phyloP scores from a whole-genome alignment of 2,888 invertebrate genomes.

The Diarsia dahlii region DNA sequence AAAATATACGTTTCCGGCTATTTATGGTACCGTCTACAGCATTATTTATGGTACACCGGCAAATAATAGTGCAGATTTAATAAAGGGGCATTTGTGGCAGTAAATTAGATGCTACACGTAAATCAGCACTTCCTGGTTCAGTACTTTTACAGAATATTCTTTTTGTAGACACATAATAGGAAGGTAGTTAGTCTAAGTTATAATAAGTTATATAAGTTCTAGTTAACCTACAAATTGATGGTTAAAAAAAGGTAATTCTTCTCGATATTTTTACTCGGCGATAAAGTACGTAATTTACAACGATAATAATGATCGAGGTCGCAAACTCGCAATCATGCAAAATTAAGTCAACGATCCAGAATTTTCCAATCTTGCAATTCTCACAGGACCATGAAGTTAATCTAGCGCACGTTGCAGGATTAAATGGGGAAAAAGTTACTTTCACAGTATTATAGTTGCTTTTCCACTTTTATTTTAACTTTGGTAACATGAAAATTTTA shows the following conservation, averaged over 20 bases:
- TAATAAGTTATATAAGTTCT: background rate
- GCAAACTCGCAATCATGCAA: slow-evolving; percentile 42
- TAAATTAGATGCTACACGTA: slow-evolving; percentile 28
- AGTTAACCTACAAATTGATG: background rate
- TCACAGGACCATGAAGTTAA: slow-evolving; percentile 52
- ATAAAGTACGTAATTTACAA: slow-evolving; percentile 27
- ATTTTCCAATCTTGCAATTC: slow-evolving; percentile 51
- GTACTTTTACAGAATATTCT: slow-evolving; percentile 8
- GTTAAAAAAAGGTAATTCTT: background rate
- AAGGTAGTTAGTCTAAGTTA: background rate
- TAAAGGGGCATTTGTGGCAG: slow-evolving; percentile 33
- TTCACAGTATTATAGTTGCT: slow-evolving; percentile 44
- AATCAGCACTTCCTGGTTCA: slow-evolving; percentile 20
- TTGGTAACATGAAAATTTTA: slow-evolving; percentile 46
- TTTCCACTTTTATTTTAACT: slow-evolving; percentile 37
- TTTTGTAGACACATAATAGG: background rate
- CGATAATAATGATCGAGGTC: slow-evolving; percentile 44
- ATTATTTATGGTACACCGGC: slow-evolving; percentile 32
- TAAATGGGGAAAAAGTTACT: slow-evolving; percentile 38
- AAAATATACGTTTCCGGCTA: slow-evolving; percentile 51
- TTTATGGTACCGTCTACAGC: slow-evolving; percentile 33
- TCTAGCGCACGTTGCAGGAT: slow-evolving; percentile 49
- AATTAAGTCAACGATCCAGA: slow-evolving; percentile 43
- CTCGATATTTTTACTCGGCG: slow-evolving; percentile 14
- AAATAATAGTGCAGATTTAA: slow-evolving; percentile 48